These are phyloP conservation scores for Mimumesa dahlbomi DNA, from an alignment of 2,888 invertebrate genomes.

Conservation along the genomic window DNA sequence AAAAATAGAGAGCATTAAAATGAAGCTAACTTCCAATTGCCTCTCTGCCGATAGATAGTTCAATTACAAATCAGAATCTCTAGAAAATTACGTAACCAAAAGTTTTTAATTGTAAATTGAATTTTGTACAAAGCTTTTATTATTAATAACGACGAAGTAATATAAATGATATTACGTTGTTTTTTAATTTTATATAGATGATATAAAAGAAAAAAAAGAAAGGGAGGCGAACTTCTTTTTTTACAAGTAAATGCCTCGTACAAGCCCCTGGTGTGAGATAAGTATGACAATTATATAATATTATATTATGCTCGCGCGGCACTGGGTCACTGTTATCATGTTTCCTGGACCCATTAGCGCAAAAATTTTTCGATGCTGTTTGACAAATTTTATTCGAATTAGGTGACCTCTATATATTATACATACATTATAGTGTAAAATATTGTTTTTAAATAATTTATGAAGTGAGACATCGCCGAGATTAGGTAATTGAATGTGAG, in stretches of 20 bases:
- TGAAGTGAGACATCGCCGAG: slow-evolving; percentile 68
- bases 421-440: slow-evolving; percentile 77
- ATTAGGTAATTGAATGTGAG: slow-evolving; percentile 52
- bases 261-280: slow-evolving; percentile 76
- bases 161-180: slow-evolving; percentile 79
- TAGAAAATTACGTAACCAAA: slow-evolving; percentile 76
- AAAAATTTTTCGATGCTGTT: slow-evolving; percentile 70
- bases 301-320: slow-evolving; percentile 66
- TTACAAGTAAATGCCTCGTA: slow-evolving; percentile 74
- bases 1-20: slow-evolving; percentile 54
- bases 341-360: slow-evolving; percentile 71
- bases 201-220: too few relatives aligned
- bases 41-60: slow-evolving; percentile 71
- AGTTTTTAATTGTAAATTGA: slow-evolving; percentile 80
- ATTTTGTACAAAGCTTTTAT: slow-evolving; percentile 80
- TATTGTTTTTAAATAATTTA: slow-evolving; percentile 78
- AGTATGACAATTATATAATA: slow-evolving; percentile 65
- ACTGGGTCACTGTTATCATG: slow-evolving; percentile 77
- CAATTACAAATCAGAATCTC: slow-evolving; percentile 73
- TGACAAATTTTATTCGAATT: slow-evolving; percentile 72
- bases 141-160: slow-evolving; percentile 79
- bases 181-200: slow-evolving; percentile 80
- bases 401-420: slow-evolving; percentile 74
- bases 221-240: slow-evolving; percentile 63
- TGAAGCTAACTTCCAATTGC: slow-evolving; percentile 62